Percentiles rank a stretch among this genome's conserved stretches.
These are phyloP conservation scores for Pogoniulus pusillus DNA, from an alignment of 2,797 vertebrate species.

Conservation along the genomic window DNA sequence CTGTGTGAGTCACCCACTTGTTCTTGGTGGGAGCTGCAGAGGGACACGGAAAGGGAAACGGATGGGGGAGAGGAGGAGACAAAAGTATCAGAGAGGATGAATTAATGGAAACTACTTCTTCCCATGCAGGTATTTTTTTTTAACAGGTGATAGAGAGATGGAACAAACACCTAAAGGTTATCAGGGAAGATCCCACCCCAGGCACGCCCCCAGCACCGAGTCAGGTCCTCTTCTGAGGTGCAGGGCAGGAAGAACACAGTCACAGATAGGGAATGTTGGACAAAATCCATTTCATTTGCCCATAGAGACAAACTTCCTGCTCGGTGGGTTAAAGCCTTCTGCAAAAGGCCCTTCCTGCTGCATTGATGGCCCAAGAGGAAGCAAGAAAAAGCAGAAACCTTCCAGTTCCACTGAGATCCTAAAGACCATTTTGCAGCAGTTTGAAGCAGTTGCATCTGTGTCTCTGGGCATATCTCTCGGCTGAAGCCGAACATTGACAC, in stretches of 20 bases:
- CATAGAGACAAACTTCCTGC: neutral
- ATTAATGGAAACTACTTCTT: slow-evolving; percentile 9
- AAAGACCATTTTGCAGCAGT: neutral
- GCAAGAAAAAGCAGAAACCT: slow-evolving; percentile 30
- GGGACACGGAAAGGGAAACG: neutral
- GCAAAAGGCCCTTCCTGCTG: slow-evolving; percentile 28
- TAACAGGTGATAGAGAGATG: neutral
- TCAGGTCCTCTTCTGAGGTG: neutral
- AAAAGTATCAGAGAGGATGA: slow-evolving; percentile 2
- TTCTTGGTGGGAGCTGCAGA: slow-evolving; percentile 42
- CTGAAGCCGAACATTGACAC: neutral
- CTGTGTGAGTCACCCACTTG: slow-evolving; percentile 65
- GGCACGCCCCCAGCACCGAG: neutral
- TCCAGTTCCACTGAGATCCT: neutral
- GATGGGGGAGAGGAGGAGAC: neutral
- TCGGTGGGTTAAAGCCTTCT: neutral
- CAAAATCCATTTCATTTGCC: slow-evolving; percentile 9
- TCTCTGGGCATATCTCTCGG: neutral
- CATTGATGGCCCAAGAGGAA: slow-evolving; percentile 17
- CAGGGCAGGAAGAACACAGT: neutral
- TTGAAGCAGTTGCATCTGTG: slow-evolving; percentile 13
- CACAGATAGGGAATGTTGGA: neutral
- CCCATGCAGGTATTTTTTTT: neutral
- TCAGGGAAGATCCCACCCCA: neutral
- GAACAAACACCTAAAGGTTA: neutral